Conservation (phyloP, 2,113 vertebrate genomes). For the Theristicus caerulescens region DNA sequence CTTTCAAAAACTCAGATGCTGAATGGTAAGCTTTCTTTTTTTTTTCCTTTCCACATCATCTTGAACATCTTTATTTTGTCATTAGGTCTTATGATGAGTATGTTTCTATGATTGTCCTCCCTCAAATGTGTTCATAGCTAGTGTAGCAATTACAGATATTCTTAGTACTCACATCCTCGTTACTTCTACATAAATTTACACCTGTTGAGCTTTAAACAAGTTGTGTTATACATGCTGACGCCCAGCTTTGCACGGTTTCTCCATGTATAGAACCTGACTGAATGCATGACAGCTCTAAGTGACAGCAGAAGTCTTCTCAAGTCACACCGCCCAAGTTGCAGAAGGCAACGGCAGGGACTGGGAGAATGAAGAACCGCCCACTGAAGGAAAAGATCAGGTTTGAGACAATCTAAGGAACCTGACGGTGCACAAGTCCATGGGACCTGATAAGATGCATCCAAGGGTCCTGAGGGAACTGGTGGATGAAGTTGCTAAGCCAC, state of each 20-base stretch:
- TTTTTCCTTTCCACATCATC: not conserved
- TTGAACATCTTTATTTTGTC: not conserved
- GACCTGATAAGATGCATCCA: no score
- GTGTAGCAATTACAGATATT: not conserved
- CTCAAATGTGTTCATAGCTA: not conserved
- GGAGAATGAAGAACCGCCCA: no score
- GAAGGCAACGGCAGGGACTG: not conserved
- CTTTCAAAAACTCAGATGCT: not conserved
- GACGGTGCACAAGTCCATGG: no score
- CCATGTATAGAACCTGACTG: not conserved
- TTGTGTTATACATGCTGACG: not conserved
- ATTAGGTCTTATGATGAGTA: not conserved
- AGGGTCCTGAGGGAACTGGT: no score
- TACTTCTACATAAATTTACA: not conserved
- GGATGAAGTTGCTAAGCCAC: no score
- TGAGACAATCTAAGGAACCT: no score
- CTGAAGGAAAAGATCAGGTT: no score
- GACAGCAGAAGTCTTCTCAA: not conserved
- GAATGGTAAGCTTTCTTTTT: not conserved
- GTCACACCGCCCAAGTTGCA: not conserved
- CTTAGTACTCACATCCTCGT: fast-evolving
- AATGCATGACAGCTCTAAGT: not conserved
- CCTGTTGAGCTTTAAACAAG: not conserved
- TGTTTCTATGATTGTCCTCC: not conserved
- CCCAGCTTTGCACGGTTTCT: fast-evolving